Base-by-base conservation (phyloP, 2,888 invertebrate species). In the Nezara viridula region DNA sequence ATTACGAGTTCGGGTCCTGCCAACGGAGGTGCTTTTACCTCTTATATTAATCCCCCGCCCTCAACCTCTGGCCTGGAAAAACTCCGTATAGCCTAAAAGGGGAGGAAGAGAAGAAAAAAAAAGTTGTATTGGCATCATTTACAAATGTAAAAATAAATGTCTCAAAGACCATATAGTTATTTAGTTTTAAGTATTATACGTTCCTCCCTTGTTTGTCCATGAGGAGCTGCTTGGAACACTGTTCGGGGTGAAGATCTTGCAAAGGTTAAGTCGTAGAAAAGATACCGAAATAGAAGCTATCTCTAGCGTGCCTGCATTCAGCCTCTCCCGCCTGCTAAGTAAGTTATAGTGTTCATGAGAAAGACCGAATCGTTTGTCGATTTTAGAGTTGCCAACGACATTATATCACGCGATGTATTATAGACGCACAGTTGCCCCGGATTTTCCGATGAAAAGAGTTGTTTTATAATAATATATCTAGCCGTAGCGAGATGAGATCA, bases 331-430 rank as follows among this genome's bases (percentile, higher is more conserved):
- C 19, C 37, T 6, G 19, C 66, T 73, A 73, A 73, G 66, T 73
- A 73, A 73, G 66, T 73, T 73, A 73, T 73, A 37, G 66, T 73
- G 66, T 73, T 73, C 66, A 73, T 73, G 66, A 73, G 66, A 73
- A 73, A 73, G 66, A 66, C 32, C 21, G 66, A 73, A 73, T 73
- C 32, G 19, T 73, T 73, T 73, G 66, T 73, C 66, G 66, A 73
- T 73, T 73, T 73, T 73, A 6, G 32, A 7, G 7, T 10, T 37
- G 66, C 32, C 66, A 73, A 73, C 66, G 66, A 73, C 66, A 73
- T 73, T 73, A 37, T 73, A 37, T 73, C 66, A 73, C 66, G 66
- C 66, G 37, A 73, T n/a, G 66, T 37, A 73, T 73, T 73, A 73
- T 73, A 12, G 37, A 73, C 37, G 66, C 66, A 73, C 19, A 32